A percentile compares a stretch with the other conserved stretches of the same genome.
Conservation (phyloP, 2,888 invertebrate species). For the Cerceris rybyensis region DNA sequence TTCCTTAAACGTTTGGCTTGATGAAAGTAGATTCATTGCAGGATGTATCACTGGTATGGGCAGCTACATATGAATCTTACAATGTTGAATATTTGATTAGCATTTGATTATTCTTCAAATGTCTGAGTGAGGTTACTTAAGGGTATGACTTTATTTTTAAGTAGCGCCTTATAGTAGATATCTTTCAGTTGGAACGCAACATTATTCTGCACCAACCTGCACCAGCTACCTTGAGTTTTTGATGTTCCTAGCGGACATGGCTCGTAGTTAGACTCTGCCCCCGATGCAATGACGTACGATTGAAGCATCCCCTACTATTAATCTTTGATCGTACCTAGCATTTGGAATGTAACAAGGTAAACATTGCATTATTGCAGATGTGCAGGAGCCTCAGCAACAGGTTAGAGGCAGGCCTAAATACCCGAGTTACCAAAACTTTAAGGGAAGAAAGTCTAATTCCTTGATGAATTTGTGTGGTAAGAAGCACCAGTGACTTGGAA, state of each 20-base stretch:
- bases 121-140: constrained; percentile 53
- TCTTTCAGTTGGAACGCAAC: constrained; percentile 77
- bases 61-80: constrained; percentile 59
- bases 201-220: constrained; percentile 78
- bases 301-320: constrained; percentile 69
- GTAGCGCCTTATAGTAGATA: constrained; percentile 72
- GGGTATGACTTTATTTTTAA: constrained; percentile 61
- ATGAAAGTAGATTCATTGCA: constrained; percentile 69
- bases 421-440: constrained; percentile 94
- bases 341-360: constrained; percentile 83
- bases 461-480: constrained; percentile 98
- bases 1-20: constrained; percentile 68
- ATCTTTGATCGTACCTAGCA: constrained; percentile 66
- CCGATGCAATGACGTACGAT: constrained; percentile 68
- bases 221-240: constrained; percentile 72
- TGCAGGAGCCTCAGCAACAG: constrained; percentile 90
- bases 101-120: constrained; percentile 55
- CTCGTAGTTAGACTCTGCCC: constrained; percentile 73
- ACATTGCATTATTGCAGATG: constrained; percentile 90
- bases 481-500: constrained; percentile 83
- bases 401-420: constrained; percentile 92
- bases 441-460: constrained; percentile 95
- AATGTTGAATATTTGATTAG: constrained; percentile 61
- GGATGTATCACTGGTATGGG: constrained; percentile 70
- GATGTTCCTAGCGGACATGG: constrained; percentile 69